Conservation (phyloP, 1,140 invertebrate species). For the Lepidurus packardi region DNA sequence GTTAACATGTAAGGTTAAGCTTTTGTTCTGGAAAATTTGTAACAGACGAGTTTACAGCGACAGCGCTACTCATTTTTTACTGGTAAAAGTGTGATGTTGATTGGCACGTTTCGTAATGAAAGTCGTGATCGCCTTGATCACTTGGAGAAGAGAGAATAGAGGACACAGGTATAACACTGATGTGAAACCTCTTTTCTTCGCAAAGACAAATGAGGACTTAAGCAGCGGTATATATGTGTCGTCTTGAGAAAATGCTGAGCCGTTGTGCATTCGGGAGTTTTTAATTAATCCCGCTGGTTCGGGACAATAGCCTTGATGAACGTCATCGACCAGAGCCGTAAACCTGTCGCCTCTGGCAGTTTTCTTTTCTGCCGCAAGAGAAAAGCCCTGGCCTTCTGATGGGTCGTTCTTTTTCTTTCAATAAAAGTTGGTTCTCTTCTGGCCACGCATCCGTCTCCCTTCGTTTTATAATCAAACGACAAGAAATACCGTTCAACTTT, state of each 20-base stretch:
- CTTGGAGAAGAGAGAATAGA: neutral
- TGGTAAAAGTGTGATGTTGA: neutral
- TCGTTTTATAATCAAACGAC: no score
- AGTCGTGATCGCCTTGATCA: neutral
- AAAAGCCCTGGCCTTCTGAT: conserved; percentile 1
- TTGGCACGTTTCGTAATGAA: neutral
- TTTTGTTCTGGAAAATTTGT: no score
- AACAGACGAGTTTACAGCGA: no score
- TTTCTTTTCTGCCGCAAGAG: neutral
- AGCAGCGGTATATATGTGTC: conserved; percentile 7
- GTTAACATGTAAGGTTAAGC: no score
- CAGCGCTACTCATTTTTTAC: no score
- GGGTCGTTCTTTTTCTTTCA: neutral
- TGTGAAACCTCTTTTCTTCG: neutral
- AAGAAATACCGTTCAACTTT: no score
- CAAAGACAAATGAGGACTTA: neutral
- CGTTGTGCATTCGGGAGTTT: neutral
- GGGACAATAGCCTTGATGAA: conserved; percentile 21
- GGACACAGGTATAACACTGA: neutral
- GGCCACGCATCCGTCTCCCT: no score
- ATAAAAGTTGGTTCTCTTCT: no score
- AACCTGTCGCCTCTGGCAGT: neutral
- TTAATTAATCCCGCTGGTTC: conserved; percentile 18
- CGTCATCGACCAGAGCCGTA: conserved; percentile 9
- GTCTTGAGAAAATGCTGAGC: neutral